Conservation (phyloP, 2,113 vertebrate genomes). For the Antechinus stuartii region DNA sequence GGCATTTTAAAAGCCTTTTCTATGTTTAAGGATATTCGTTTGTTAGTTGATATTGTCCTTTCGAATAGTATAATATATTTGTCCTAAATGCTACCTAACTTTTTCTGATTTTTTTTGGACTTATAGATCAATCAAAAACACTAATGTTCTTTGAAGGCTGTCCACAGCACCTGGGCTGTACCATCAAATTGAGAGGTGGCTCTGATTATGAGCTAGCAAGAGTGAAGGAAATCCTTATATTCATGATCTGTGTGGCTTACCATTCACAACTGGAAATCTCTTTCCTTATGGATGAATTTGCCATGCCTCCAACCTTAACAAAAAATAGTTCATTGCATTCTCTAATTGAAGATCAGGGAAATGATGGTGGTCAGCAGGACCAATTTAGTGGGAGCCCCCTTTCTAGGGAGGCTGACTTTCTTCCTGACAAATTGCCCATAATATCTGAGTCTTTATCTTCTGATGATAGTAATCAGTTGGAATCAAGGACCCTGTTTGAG, state of each 20-base stretch:
- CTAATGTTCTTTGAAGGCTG: constrained; percentile 99
- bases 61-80: not conserved
- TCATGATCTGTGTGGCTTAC: constrained; percentile 98
- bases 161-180: constrained; percentile 94
- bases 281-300: constrained; percentile 99
- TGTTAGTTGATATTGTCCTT: constrained; percentile 17
- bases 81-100: not conserved
- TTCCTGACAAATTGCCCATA: constrained; percentile 76
- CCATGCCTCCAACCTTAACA: constrained; percentile 94
- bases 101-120: constrained; percentile 54
- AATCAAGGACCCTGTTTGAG: constrained; percentile 79
- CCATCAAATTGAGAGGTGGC: constrained; percentile 96
- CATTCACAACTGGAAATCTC: constrained; percentile 99
- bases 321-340: constrained; percentile 91
- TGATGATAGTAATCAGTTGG: constrained; percentile 76
- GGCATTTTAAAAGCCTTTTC: not conserved
- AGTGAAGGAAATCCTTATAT: constrained; percentile 96
- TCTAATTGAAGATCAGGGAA: constrained; percentile 87
- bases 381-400: constrained; percentile 72
- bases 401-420: constrained; percentile 80
- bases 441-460: constrained; percentile 79
- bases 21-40: not conserved
- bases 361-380: constrained; percentile 77
- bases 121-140: constrained; percentile 92
- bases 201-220: constrained; percentile 94